Evolutionary conservation across 2,797 vertebrate genomes (phyloP).

Genomic region (Phoeniculus purpureus): DNA sequence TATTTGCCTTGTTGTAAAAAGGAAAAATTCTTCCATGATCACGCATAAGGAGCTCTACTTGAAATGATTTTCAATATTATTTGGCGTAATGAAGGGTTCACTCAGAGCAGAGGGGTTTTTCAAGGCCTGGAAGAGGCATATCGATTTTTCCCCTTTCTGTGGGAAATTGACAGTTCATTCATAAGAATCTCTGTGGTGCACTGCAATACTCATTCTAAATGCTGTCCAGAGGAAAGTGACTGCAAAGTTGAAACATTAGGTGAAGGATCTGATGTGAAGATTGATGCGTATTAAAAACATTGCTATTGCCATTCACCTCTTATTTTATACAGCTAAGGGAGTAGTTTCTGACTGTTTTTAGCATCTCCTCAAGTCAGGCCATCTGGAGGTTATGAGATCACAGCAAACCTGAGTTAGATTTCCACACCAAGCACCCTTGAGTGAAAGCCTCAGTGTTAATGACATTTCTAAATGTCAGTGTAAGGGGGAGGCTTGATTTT

Average conservation of each 20-base stretch:
- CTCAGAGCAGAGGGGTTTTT: constrained; percentile 56
- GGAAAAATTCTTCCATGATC: neutral
- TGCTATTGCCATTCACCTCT: neutral
- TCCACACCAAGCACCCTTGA: constrained; percentile 29
- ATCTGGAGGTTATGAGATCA: constrained; percentile 59
- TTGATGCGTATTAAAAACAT: neutral
- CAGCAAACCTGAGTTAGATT: constrained; percentile 44
- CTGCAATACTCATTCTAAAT: constrained; percentile 62
- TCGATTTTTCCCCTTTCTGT: constrained; percentile 66
- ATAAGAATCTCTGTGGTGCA: constrained; percentile 36
- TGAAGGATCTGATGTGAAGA: constrained; percentile 20
- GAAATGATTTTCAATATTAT: constrained; percentile 38
- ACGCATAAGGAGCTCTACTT: neutral
- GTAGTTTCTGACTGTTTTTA: neutral
- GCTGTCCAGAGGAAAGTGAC: constrained; percentile 38
- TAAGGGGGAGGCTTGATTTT: neutral
- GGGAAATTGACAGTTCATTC: constrained; percentile 71
- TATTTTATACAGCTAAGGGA: neutral
- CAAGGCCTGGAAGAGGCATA: constrained; percentile 58
- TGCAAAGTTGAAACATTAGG: constrained; percentile 38
- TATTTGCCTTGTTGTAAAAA: neutral
- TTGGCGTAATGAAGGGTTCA: constrained; percentile 40
- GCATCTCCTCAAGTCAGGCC: neutral
- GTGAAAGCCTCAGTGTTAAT: neutral
- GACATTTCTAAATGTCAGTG: constrained; percentile 25